Evolutionary conservation across 2,888 invertebrate species (phyloP), one percentile per base, ranked within the genome.

Genomic region (Temnothorax unifasciatus): DNA sequence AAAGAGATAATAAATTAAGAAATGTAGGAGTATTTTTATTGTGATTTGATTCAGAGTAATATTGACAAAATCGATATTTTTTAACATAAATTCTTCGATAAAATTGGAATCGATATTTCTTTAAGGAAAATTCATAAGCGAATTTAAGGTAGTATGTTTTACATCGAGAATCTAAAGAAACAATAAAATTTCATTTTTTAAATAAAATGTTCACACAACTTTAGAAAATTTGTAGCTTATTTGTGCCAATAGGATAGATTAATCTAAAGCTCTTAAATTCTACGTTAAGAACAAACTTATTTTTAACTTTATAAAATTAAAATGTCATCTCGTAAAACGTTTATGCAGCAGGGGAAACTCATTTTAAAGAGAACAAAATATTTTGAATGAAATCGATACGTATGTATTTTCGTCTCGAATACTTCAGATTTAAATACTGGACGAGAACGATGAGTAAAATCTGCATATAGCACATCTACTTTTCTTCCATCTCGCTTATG

Each of bases 341-440:
- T 71, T 25, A 52, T 38, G 9, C 29, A 41, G 21, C 2, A 52
- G n/a, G 4, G 15, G 8, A 68, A 38, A 69, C 2, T 77, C n/a
- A 5, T 66, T 66, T 76, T 52, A 54, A 38, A 76, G 21, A 21
- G 66, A 66, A 68, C n/a, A 25, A 38, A 54, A 77, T 77, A 69
- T 69, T 69, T 52, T 69, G 13, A 41, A 41, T 52, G 69, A 69
- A 77, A 77, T 77, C 52, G 38, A 69, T 52, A 52, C 25, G 47
- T 18, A 76, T 68, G 25, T 54, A 77, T 77, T 77, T 54, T 69
- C 41, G 4, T 76, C 38, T 69, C 34, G 15, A 75, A 50, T 66
- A 68, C 8, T 34, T 64, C 25, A 38, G 25, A 76, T 52, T 69
- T 69, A 77, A 77, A 68, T 68, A n/a, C 2, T 76, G 38, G 47